A percentile compares a stretch with the other conserved stretches of the same genome.
Evolutionary conservation across 1,140 invertebrate genomes (phyloP).

Genomic region (Globodera rostochiensis): DNA sequence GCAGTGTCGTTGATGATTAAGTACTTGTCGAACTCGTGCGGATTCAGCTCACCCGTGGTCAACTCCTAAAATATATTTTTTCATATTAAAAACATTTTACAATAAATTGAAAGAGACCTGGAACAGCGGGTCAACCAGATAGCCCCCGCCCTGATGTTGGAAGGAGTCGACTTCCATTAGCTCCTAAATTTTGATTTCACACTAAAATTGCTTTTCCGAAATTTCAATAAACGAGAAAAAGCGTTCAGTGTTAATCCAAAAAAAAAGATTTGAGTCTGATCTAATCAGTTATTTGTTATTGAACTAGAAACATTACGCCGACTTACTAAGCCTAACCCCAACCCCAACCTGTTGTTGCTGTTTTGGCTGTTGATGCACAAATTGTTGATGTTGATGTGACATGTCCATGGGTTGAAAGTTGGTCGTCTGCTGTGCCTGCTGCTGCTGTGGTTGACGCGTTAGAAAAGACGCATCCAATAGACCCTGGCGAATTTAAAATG

Average conservation of each 20-base stretch:
- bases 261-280: too few relatives aligned
- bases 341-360: background rate
- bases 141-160: conserved; percentile 12
- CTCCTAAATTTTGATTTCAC: conserved; percentile 15
- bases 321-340: too few relatives aligned
- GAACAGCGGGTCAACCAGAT: conserved; percentile 23
- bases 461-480: conserved; percentile 20
- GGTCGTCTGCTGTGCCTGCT: background rate
- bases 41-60: conserved; percentile 35
- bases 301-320: too few relatives aligned
- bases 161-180: conserved; percentile 34
- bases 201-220: background rate
- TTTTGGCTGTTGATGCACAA: background rate
- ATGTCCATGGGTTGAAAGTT: conserved; percentile 4
- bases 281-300: too few relatives aligned
- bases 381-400: conserved; percentile 3
- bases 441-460: conserved; percentile 7
- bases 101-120: conserved; percentile 1
- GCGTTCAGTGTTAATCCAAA: too few relatives aligned
- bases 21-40: conserved; percentile 40
- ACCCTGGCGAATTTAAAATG: background rate
- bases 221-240: too few relatives aligned
- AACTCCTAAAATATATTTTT: conserved; percentile 36
- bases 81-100: background rate
- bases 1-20: conserved; percentile 28